These are phyloP conservation scores for Artibeus jamaicensis DNA, from an alignment of 2,797 vertebrate genomes.

Conservation along the genomic window DNA sequence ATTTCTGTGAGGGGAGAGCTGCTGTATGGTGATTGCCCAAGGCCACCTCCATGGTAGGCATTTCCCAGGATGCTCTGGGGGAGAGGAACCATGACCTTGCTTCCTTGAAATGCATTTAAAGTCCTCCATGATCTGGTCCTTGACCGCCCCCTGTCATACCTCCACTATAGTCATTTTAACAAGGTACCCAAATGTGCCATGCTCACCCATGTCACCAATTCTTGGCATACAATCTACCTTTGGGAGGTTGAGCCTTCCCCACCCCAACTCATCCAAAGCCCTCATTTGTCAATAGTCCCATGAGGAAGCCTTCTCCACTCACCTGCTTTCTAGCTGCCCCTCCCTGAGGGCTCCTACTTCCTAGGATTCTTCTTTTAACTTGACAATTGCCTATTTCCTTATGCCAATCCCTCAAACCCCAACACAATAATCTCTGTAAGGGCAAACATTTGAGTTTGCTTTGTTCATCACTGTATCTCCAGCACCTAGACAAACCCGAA, in stretches of 20 bases:
- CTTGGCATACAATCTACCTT: background rate
- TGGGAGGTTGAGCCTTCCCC: background rate
- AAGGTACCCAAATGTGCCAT: background rate
- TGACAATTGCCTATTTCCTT: background rate
- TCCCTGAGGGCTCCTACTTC: background rate
- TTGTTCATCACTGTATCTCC: background rate
- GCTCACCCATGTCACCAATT: background rate
- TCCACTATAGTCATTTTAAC: background rate
- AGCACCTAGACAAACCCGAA: background rate
- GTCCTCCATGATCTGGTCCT: background rate
- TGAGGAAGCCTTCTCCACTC: background rate
- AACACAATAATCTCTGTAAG: background rate
- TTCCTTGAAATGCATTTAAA: background rate
- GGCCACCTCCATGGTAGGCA: background rate
- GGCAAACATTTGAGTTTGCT: background rate
- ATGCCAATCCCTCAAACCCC: background rate
- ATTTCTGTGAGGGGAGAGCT: background rate
- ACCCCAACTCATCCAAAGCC: background rate
- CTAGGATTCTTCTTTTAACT: background rate
- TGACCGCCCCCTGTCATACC: background rate
- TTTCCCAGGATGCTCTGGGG: background rate
- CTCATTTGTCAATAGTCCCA: background rate
- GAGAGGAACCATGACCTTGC: background rate
- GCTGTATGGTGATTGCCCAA: background rate
- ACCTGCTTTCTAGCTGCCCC: background rate